These are phyloP conservation scores for Drosophila lutescens DNA, from an alignment of 2,888 invertebrate genomes.

Conservation along the genomic window DNA sequence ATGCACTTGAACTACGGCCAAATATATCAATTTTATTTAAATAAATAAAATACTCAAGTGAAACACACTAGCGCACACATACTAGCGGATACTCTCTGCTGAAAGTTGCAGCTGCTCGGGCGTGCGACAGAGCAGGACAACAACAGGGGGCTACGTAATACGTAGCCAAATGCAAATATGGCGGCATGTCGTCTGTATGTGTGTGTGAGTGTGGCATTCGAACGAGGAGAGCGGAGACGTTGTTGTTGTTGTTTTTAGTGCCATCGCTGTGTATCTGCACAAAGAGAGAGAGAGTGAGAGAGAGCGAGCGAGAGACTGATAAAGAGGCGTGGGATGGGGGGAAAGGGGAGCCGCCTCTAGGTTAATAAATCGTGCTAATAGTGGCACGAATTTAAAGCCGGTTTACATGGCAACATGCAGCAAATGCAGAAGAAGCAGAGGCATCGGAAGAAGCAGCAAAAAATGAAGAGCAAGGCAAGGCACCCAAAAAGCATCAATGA, in stretches of 20 bases:
- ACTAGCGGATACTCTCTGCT: conserved; percentile 26
- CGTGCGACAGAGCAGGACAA: conserved; percentile 61
- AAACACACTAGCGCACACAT: conserved; percentile 28
- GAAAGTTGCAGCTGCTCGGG: conserved; percentile 30
- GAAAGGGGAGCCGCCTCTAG: conserved; percentile 50
- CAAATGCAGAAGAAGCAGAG: conserved; percentile 22
- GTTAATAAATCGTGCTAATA: conserved; percentile 81
- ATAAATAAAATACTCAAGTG: conserved; percentile 73
- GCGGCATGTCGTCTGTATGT: conserved; percentile 56
- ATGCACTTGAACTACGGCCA: conserved; percentile 66
- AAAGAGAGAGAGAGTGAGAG: conserved; percentile 17
- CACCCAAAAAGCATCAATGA: conserved; percentile 67
- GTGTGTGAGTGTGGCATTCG: conserved; percentile 27
- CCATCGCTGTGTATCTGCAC: conserved; percentile 62
- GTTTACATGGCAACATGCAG: conserved; percentile 58
- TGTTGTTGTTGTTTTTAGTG: conserved; percentile 8
- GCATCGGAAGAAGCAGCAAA: conserved; percentile 16
- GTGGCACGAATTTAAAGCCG: conserved; percentile 81
- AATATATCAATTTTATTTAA: conserved; percentile 65
- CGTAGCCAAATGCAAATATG: conserved; percentile 74
- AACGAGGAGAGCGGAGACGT: conserved; percentile 17
- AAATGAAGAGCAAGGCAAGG: conserved; percentile 22
- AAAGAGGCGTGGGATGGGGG: background rate
- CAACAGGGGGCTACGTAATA: conserved; percentile 65
- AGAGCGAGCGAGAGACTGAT: background rate